phyloP scores from a whole-genome alignment of 2,113 vertebrate genomes.

The Pholis gunnellus region DNA sequence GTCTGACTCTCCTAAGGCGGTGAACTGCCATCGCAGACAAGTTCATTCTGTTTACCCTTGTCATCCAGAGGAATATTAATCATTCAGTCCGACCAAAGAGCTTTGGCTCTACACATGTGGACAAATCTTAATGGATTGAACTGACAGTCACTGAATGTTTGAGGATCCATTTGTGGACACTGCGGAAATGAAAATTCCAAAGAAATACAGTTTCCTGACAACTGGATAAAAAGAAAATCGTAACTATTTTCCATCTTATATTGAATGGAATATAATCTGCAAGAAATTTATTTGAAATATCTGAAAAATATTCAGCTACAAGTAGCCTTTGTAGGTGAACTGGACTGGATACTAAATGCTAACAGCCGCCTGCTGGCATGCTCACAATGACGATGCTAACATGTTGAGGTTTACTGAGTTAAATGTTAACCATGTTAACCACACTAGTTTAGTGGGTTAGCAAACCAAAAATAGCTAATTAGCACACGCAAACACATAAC shows the following conservation, averaged over 20 bases:
- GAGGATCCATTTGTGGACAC: conserved; percentile 21
- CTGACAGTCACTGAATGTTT: conserved; percentile 38
- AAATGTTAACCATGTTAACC: too few species aligned
- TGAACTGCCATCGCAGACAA: conserved; percentile 58
- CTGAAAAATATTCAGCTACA: not conserved
- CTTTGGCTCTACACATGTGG: conserved; percentile 39
- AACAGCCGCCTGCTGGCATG: too few species aligned
- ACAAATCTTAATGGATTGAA: conserved; percentile 54
- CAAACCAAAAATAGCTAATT: too few species aligned
- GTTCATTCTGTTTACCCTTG: conserved; percentile 70
- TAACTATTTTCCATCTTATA: not conserved
- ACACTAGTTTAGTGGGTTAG: not conserved
- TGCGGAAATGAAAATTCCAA: not conserved
- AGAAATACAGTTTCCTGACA: not conserved
- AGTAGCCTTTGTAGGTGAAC: not conserved
- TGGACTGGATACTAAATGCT: too few species aligned
- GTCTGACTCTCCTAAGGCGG: conserved; percentile 59
- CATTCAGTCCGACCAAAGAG: conserved; percentile 39
- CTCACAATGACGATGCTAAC: too few species aligned
- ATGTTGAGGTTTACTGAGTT: not conserved
- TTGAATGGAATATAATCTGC: not conserved
- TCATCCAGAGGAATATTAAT: conserved; percentile 63
- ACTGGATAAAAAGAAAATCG: not conserved
- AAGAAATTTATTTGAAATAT: not conserved
- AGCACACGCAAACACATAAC: not conserved